Conservation (phyloP, 2,888 invertebrate genomes). For the Cryptophagus acutangulus region DNA sequence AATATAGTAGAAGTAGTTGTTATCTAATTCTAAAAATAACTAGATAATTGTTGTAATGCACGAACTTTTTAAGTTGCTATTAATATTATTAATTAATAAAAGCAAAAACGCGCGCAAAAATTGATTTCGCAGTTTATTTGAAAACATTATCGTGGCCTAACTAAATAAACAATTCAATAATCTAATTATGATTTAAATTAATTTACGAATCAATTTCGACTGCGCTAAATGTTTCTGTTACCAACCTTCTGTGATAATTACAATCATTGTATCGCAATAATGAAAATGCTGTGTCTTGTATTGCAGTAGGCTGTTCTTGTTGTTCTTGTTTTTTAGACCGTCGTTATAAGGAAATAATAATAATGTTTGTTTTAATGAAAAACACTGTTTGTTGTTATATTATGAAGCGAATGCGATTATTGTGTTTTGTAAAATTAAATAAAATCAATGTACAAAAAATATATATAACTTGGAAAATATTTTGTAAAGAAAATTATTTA, state of each 20-base stretch:
- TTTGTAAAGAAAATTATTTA: no score
- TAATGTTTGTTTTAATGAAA: slow-evolving; percentile 11
- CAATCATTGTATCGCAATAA: slow-evolving; percentile 51
- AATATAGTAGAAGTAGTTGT: slow-evolving; percentile 25
- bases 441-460: no score
- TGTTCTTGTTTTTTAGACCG: slow-evolving; percentile 35
- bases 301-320: slow-evolving; percentile 46
- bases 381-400: slow-evolving; percentile 22
- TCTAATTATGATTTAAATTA: slow-evolving; percentile 3
- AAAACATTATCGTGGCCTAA: slow-evolving; percentile 10
- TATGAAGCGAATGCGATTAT: slow-evolving; percentile 29
- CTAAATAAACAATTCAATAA: slow-evolving; percentile 1
- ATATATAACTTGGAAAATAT: no score
- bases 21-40: slow-evolving; percentile 27
- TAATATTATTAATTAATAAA: no score
- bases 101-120: no score
- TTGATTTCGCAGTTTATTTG: no score
- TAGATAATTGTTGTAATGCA: slow-evolving; percentile 15
- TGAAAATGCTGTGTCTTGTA: slow-evolving; percentile 49
- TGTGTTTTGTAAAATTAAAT: no score
- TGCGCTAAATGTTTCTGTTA: slow-evolving; percentile 35
- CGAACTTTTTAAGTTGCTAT: slow-evolving; percentile 7
- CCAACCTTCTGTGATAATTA: slow-evolving; percentile 50
- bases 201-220: slow-evolving; percentile 13
- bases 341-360: slow-evolving; percentile 4